Base-by-base conservation (phyloP, 1,140 invertebrate species). In the Probaryconus sp. region DNA sequence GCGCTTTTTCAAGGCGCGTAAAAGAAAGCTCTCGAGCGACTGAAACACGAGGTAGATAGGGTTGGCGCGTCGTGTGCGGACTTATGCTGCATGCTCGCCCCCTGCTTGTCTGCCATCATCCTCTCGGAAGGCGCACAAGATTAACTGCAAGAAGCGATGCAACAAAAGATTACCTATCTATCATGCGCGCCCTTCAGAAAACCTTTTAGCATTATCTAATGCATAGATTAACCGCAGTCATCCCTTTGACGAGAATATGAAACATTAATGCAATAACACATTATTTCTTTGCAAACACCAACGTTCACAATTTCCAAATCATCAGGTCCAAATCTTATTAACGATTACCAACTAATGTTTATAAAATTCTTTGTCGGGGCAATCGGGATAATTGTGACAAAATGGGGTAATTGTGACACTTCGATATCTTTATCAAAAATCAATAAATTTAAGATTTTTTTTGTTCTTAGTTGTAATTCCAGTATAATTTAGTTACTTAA, bases 11-110 rank as follows among this genome's bases (percentile, higher is more conserved):
- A 76, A 74, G 73, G 74, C 61, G 69, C 67, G 63, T 60, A 63
- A 78, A 72, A 79, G 78, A 79, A 73, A 75, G 75, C 69, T 72
- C 65, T 72, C 40, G 45, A 65, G 64, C 50, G 53, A 71, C 47
- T 73, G 64, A 71, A 76, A 78, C 77, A 79, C 67, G 70, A 70
- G 75, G 67, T 58, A 79, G 77, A 74, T 74, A 77, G 67, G 74
- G 64, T 42, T 45, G 63, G 58, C 50, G 64, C 69, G 75, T 78
- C 67, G 76, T 67, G 76, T 78, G 76, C 71, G 65, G 56, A 68
- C 76, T 42, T 78, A 75, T 63, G 68, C 67, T 69, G 51, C 67
- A 75, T 74, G 76, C 67, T 64, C 58, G 63, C 63, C 67, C n/a
- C 71, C 64, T 64, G 53, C 76, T 75, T 68, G 76, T 75, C 71